Evolutionary conservation across 2,113 vertebrate genomes (phyloP).

Genomic region (Asarcornis scutulata): DNA sequence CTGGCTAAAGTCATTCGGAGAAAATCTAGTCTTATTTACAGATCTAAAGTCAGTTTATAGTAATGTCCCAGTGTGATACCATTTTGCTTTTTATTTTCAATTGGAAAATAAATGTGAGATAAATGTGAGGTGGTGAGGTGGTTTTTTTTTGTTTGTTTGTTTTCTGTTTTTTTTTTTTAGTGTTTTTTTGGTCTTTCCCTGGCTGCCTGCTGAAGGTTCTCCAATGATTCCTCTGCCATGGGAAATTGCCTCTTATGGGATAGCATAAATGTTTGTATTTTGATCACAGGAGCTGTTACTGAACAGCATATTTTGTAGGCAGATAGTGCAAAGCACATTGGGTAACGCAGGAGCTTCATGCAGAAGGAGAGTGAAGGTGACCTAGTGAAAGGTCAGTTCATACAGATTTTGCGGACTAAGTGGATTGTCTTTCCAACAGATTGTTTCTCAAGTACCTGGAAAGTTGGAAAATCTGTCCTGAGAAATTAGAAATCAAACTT

Average conservation of each 20-base stretch:
- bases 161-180: too few species aligned
- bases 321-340: not conserved
- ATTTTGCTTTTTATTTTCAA: not conserved
- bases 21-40: not conserved
- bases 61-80: not conserved
- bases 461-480: not conserved
- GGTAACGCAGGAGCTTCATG: not conserved
- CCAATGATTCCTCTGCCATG: not conserved
- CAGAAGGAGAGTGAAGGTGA: not conserved
- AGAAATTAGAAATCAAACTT: not conserved
- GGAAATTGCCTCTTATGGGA: too few species aligned
- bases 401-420: not conserved
- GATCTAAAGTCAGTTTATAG: not conserved
- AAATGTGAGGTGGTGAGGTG: too few species aligned
- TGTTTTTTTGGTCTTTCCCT: not conserved
- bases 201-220: not conserved
- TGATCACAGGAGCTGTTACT: not conserved
- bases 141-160: too few species aligned
- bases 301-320: not conserved
- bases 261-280: not conserved
- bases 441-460: not conserved
- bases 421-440: not conserved
- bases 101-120: not conserved
- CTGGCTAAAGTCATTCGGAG: not conserved
- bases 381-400: not conserved